Percentiles rank a stretch among this genome's conserved stretches.
Evolutionary conservation across 2,113 vertebrate genomes (phyloP).

Genomic region (Coreoperca whiteheadi): DNA sequence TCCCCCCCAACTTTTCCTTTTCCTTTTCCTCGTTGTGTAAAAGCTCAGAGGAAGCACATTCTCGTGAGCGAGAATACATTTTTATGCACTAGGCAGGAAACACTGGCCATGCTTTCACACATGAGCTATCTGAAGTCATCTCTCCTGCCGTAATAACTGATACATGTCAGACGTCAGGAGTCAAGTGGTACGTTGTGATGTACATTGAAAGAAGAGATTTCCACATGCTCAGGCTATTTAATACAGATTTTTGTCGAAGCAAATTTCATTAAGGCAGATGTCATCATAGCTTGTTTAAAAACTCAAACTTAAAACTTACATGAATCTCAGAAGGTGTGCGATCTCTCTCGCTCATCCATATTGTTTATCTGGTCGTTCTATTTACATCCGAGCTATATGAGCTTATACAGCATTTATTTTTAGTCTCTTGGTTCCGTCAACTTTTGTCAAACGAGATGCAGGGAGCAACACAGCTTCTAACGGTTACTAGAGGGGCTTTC

Average conservation of each 20-base stretch:
- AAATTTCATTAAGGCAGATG: neutral
- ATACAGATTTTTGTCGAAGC: neutral
- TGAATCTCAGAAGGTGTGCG: neutral
- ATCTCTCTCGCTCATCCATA: neutral
- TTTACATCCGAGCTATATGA: neutral
- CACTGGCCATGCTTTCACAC: constrained; percentile 26
- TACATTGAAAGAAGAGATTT: neutral
- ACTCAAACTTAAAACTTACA: neutral
- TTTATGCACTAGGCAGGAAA: constrained; percentile 32
- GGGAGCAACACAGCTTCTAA: constrained; percentile 18
- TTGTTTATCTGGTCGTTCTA: neutral
- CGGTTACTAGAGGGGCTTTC: constrained; percentile 30
- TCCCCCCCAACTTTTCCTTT: neutral
- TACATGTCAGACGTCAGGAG: constrained; percentile 8
- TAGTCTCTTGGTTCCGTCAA: neutral
- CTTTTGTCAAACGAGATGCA: neutral
- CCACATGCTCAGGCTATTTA: neutral
- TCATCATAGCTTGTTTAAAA: neutral
- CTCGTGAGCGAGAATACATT: constrained; percentile 23
- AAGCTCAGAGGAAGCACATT: constrained; percentile 23
- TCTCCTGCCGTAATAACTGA: constrained; percentile 1
- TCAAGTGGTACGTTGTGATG: neutral
- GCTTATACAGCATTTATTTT: constrained; percentile 1
- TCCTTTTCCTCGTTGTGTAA: constrained; percentile 25
- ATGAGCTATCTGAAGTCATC: constrained; percentile 30